phyloP scores from a whole-genome alignment of 2,113 vertebrate species.

The Melanostigma gelatinosum region DNA sequence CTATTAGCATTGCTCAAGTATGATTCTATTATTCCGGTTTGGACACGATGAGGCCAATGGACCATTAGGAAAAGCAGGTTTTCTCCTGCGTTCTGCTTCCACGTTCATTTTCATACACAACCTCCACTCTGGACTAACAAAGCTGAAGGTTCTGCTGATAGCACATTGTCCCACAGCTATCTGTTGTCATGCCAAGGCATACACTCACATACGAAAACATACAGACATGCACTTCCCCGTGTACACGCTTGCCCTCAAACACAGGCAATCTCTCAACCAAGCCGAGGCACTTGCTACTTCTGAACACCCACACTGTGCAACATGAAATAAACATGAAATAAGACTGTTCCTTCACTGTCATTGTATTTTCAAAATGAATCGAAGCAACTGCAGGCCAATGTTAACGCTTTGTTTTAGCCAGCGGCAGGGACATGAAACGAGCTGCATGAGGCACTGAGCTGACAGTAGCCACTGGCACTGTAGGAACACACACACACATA shows the following conservation, averaged over 20 bases:
- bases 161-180: slow-evolving; percentile 63
- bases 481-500: slow-evolving; percentile 53
- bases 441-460: slow-evolving; percentile 71
- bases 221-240: slow-evolving; percentile 45
- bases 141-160: slow-evolving; percentile 66
- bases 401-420: slow-evolving; percentile 80
- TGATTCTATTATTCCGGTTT: slow-evolving; percentile 55
- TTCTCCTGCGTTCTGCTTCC: slow-evolving; percentile 49
- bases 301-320: slow-evolving; percentile 73
- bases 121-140: slow-evolving; percentile 67
- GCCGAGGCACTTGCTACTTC: slow-evolving; percentile 68
- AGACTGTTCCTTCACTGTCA: slow-evolving; percentile 72
- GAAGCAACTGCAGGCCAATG: slow-evolving; percentile 75
- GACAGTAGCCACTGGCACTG: slow-evolving; percentile 78
- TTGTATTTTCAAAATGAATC: slow-evolving; percentile 78
- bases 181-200: slow-evolving; percentile 61
- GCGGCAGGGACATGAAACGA: slow-evolving; percentile 75
- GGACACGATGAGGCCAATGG: slow-evolving; percentile 55
- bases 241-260: slow-evolving; percentile 56
- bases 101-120: slow-evolving; percentile 52
- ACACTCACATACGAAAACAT: slow-evolving; percentile 47
- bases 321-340: slow-evolving; percentile 78
- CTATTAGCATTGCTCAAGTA: slow-evolving; percentile 61
- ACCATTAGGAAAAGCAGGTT: slow-evolving; percentile 68
- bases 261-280: slow-evolving; percentile 57